phyloP scores from a whole-genome alignment of 2,113 vertebrate species.

The Lipotes vexillifer region DNA sequence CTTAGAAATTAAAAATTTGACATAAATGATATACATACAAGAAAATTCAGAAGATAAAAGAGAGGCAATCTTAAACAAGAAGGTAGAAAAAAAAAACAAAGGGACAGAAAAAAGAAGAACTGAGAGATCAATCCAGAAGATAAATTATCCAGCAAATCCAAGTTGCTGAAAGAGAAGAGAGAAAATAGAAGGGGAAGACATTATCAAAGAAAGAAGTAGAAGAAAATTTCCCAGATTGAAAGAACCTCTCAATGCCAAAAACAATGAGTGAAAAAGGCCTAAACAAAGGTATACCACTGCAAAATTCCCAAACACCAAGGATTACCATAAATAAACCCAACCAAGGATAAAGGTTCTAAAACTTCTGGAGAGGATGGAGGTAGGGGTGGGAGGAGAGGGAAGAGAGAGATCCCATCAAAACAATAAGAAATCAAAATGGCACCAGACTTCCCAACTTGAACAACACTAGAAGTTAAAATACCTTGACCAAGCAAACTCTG shows the following conservation, averaged over 20 bases:
- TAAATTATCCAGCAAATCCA: background rate
- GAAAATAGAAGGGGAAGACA: background rate
- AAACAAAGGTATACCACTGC: background rate
- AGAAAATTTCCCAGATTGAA: background rate
- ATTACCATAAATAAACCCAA: background rate
- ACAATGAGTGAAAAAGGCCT: background rate
- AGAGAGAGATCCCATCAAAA: background rate
- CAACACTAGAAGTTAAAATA: background rate
- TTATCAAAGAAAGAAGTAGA: background rate
- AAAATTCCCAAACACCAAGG: background rate
- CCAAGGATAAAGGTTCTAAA: background rate
- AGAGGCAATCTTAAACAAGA: background rate
- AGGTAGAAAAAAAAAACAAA: background rate
- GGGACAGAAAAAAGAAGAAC: background rate
- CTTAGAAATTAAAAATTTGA: background rate
- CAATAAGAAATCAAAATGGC: background rate
- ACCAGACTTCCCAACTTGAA: background rate
- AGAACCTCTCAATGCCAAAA: background rate
- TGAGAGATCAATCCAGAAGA: background rate
- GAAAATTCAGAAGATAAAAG: background rate
- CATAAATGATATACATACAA: background rate
- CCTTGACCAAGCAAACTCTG: background rate
- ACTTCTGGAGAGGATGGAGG: background rate
- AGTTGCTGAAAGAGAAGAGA: background rate
- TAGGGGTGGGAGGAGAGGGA: fast-evolving